Percentiles rank a stretch among this genome's conserved stretches.
These are phyloP conservation scores for Crotalus horridus DNA, from an alignment of 2,113 vertebrate species.

Conservation along the genomic window DNA sequence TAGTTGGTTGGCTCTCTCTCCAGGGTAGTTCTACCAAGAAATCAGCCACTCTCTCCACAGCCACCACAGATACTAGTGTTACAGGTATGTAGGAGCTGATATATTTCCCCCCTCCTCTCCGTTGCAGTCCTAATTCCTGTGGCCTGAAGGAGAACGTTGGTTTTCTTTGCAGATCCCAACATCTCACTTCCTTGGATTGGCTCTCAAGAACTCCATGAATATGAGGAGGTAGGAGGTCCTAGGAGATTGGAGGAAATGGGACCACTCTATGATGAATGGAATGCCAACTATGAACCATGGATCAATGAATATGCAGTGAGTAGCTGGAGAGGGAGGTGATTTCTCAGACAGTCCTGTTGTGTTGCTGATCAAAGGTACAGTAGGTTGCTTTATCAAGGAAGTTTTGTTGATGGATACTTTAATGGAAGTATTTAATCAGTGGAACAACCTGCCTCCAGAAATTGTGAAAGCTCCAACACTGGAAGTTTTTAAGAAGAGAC, in stretches of 20 bases:
- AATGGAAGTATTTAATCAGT: background rate
- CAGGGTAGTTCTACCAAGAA: conserved; percentile 73
- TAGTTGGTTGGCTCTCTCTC: background rate
- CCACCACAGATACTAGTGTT: conserved; percentile 66
- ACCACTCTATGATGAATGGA: conserved; percentile 3
- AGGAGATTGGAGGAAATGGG: conserved; percentile 49
- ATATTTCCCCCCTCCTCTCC: background rate
- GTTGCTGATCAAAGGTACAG: background rate
- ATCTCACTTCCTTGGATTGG: background rate
- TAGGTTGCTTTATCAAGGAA: background rate
- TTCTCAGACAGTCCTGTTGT: background rate
- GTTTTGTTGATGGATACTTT: background rate
- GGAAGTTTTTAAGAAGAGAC: background rate
- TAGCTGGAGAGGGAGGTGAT: conserved; percentile 8
- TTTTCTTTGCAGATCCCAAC: background rate
- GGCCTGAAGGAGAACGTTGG: background rate
- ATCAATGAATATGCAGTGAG: conserved; percentile 10
- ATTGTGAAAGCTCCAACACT: background rate
- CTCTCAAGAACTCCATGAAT: conserved; percentile 54
- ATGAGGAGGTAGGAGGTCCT: conserved; percentile 59
- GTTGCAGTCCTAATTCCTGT: background rate
- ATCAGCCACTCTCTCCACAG: conserved; percentile 71
- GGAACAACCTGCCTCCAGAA: background rate
- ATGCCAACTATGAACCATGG: background rate
- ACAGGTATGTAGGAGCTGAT: conserved; percentile 49